Evolutionary conservation across 2,113 vertebrate species (phyloP), one percentile per base, ranked within the genome.

Genomic region (Equus przewalskii): DNA sequence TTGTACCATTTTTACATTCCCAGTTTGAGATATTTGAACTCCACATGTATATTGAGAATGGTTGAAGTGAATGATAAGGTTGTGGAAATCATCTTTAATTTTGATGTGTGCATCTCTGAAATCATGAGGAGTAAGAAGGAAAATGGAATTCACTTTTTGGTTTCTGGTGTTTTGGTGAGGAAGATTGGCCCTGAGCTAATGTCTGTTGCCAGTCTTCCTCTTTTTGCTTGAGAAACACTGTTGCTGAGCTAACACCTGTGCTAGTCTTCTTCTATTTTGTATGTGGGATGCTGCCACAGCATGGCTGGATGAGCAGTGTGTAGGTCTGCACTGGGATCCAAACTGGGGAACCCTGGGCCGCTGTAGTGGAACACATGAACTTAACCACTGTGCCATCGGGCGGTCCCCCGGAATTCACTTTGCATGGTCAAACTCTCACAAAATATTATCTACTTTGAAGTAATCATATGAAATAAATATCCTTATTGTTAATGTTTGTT

Each of bases 51-150:
- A n/a, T 10, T 89, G 69, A 56, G n/a, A 65, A 26, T 36, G 26
- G n/a, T 1, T 89, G 70, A 93, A 78, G n/a, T 6, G 2, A 70
- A 80, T 46, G 21, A 26, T 72, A 54, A n/a, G 28, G 7, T 79
- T 90, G 64, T 85, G 44, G 54, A 78, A 78, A 84, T 54, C 70
- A 41, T 36, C n/a, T 70, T 93, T 75, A 73, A 51, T 54, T 95
- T 84, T 69, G 54, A 70, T 36, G 64, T 78, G 44, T 28, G n/a
- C 9, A 22, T 93, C 62, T 84, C 44, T 69, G 22, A 85, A 78
- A 54, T 46, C 44, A 11, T n/a, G 83, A 89, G 12, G 6, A 44
- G 21, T 79, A 44, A 84, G 54, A 90, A 24, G 18, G 51, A 69
- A 76, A 91, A 51, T 36, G 11, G 26, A 84, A 64, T 64, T 93